phyloP scores from a whole-genome alignment of 1,140 invertebrate genomes.

The Phthorimaea operculella region DNA sequence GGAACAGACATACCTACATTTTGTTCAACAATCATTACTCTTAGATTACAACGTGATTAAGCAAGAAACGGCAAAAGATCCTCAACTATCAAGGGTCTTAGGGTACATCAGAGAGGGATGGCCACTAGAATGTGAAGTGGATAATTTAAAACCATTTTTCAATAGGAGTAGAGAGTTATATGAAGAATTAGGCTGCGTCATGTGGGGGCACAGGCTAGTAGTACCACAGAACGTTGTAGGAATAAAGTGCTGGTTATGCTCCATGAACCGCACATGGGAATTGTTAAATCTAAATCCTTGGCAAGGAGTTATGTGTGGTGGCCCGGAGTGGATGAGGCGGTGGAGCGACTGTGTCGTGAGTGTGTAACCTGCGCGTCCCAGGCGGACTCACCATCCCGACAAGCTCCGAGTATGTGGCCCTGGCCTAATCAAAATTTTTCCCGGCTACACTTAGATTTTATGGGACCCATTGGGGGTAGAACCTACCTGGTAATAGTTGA shows the following conservation, averaged over 20 bases:
- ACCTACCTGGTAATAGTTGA: slow-evolving; percentile 15
- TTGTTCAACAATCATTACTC: not conserved
- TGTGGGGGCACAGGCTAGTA: not conserved
- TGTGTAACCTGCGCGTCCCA: not conserved
- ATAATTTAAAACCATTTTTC: not conserved
- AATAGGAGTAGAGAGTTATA: not conserved
- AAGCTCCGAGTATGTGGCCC: slow-evolving; percentile 6
- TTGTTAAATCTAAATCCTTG: not conserved
- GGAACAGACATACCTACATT: not conserved
- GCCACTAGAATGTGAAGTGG: not conserved
- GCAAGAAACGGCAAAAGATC: not conserved
- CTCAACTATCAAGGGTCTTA: not conserved
- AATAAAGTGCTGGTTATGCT: not conserved
- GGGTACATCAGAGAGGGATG: not conserved
- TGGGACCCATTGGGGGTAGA: slow-evolving; percentile 12
- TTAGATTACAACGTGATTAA: not conserved
- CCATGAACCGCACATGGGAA: not conserved
- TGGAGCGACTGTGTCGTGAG: not conserved
- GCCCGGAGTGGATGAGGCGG: not conserved
- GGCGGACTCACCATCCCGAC: not conserved
- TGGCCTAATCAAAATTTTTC: slow-evolving; percentile 13
- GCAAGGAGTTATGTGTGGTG: not conserved
- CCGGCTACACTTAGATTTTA: slow-evolving; percentile 15
- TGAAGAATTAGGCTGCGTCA: not conserved
- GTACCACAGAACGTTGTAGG: not conserved